A percentile compares a stretch with the other conserved stretches of the same genome.
Conservation (phyloP, 2,113 vertebrate genomes). For the Apaloderma vittatum region DNA sequence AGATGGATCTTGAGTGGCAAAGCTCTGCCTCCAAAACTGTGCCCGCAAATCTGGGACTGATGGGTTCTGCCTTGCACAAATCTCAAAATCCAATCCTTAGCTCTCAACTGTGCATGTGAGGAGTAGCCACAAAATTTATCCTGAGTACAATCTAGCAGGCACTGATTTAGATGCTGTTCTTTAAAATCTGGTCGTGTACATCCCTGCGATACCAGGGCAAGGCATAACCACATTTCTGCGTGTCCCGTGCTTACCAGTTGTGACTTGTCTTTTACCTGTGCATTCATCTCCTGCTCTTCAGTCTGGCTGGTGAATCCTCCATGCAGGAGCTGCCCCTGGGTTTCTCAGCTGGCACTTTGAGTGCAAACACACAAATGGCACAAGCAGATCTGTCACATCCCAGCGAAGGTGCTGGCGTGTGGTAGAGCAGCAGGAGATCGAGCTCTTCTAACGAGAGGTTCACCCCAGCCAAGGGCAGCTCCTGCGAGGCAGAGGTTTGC, state of each 20-base stretch:
- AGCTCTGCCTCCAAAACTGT: constrained; percentile 19
- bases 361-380: neutral
- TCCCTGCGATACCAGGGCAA: neutral
- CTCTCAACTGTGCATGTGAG: fast-evolving
- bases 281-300: neutral
- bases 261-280: constrained; percentile 47
- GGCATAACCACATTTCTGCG: neutral
- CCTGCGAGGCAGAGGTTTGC: neutral
- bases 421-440: neutral
- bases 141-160: neutral
- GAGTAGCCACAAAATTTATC: neutral
- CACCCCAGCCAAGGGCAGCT: neutral
- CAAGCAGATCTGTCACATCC: neutral
- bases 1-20: neutral
- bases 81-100: neutral
- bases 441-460: neutral
- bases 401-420: fast-evolving
- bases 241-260: neutral
- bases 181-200: neutral
- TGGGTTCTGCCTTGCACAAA: neutral
- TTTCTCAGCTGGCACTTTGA: neutral
- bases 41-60: neutral
- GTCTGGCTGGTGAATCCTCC: neutral
- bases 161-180: neutral
- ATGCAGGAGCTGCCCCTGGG: neutral